Conservation (phyloP, 2,113 vertebrate species). For the Tachycineta bicolor region DNA sequence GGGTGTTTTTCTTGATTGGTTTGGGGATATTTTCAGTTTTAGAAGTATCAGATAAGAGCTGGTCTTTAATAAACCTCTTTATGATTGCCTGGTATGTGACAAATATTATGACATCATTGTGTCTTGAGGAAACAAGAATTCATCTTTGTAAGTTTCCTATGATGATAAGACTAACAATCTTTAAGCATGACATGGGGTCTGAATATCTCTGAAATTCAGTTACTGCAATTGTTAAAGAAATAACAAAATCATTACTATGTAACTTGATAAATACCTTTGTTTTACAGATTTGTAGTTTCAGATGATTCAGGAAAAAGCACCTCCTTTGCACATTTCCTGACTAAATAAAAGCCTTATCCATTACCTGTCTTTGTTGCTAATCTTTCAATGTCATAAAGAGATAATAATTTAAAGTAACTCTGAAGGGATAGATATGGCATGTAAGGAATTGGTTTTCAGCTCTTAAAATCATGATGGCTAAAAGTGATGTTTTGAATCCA, state of each 20-base stretch:
- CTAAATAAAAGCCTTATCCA: background rate
- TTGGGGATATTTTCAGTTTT: background rate
- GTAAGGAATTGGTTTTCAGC: background rate
- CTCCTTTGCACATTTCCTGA: background rate
- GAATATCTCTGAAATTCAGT: background rate
- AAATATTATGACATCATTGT: background rate
- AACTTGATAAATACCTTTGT: background rate
- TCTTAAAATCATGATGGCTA: background rate
- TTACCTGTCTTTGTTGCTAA: background rate
- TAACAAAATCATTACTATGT: background rate
- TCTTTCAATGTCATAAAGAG: background rate
- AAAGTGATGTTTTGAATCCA: background rate
- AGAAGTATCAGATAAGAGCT: background rate
- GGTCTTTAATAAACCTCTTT: background rate
- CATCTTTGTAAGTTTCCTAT: background rate
- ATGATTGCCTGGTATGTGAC: accelerated
- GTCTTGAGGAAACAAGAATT: background rate
- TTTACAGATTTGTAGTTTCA: background rate
- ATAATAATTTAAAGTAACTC: background rate
- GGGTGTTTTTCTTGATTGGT: accelerated
- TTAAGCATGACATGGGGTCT: background rate
- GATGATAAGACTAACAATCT: background rate
- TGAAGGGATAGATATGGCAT: background rate
- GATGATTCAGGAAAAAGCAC: background rate
- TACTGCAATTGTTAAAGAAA: background rate